Evolutionary conservation across 2,113 vertebrate genomes (phyloP).

Genomic region (Silurus meridionalis): DNA sequence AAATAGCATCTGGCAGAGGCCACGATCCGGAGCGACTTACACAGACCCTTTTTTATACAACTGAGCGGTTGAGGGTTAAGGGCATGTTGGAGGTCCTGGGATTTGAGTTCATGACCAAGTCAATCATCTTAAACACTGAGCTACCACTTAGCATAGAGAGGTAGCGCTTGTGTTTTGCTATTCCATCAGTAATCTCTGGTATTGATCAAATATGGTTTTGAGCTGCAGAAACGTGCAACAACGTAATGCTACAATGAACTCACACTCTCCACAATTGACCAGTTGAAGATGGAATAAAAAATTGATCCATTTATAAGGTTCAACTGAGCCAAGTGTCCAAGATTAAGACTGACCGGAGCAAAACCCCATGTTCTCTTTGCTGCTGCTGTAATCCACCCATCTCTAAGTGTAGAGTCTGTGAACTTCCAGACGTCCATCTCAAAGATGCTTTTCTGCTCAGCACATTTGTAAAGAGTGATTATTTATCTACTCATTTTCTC

Average conservation of each 20-base stretch:
- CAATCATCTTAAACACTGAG: no score
- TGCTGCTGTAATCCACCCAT: not conserved
- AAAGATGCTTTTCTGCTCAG: not conserved
- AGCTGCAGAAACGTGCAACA: not conserved
- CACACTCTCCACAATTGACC: not conserved
- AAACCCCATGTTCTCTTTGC: not conserved
- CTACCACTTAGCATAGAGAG: no score
- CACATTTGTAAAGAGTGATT: not conserved
- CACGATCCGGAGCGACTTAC: no score
- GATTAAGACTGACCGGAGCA: not conserved
- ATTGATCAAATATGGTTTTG: no score
- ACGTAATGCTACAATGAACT: not conserved
- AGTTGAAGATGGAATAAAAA: not conserved
- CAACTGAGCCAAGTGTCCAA: not conserved
- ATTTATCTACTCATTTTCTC: not conserved
- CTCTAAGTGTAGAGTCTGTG: not conserved
- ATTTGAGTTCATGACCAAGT: no score
- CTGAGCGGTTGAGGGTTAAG: no score
- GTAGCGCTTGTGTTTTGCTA: no score
- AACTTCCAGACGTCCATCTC: not conserved
- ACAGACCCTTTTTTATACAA: no score
- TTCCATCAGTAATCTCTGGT: no score
- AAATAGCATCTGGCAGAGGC: no score
- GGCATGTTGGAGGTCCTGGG: no score
- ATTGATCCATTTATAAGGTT: not conserved